phyloP scores from a whole-genome alignment of 2,113 vertebrate species.

The Sorex araneus region DNA sequence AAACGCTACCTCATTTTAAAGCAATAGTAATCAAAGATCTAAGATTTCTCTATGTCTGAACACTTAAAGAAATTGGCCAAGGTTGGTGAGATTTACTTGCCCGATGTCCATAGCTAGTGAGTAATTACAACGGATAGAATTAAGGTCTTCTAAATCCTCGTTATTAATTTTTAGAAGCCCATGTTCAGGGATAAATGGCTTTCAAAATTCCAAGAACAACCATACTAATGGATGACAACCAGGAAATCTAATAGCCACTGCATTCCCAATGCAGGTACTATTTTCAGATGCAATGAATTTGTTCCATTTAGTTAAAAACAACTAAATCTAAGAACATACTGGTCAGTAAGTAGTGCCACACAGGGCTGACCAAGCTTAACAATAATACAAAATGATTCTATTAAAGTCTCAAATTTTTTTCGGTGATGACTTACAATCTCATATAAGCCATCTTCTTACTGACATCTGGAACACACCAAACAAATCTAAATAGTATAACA shows the following conservation, averaged over 20 bases:
- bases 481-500: constrained; percentile 30
- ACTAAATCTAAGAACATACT: constrained; percentile 69
- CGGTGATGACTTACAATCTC: constrained; percentile 52
- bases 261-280: constrained; percentile 52
- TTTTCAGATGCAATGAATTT: constrained; percentile 49
- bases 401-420: constrained; percentile 60
- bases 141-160: constrained; percentile 56
- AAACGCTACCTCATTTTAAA: constrained; percentile 10
- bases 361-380: not conserved
- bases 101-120: constrained; percentile 19
- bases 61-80: constrained; percentile 38
- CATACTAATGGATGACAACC: constrained; percentile 29
- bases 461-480: constrained; percentile 43
- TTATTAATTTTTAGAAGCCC: constrained; percentile 51
- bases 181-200: constrained; percentile 53
- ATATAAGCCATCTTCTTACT: constrained; percentile 60
- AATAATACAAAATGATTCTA: constrained; percentile 46
- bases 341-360: constrained; percentile 3
- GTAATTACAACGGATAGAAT: constrained; percentile 46
- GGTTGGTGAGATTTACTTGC: constrained; percentile 39
- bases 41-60: constrained; percentile 56
- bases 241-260: constrained; percentile 54
- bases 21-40: constrained; percentile 43
- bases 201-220: constrained; percentile 67
- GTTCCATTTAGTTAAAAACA: constrained; percentile 66